These are phyloP conservation scores for Cosmia pyralina DNA, from an alignment of 2,888 invertebrate species.

Conservation along the genomic window DNA sequence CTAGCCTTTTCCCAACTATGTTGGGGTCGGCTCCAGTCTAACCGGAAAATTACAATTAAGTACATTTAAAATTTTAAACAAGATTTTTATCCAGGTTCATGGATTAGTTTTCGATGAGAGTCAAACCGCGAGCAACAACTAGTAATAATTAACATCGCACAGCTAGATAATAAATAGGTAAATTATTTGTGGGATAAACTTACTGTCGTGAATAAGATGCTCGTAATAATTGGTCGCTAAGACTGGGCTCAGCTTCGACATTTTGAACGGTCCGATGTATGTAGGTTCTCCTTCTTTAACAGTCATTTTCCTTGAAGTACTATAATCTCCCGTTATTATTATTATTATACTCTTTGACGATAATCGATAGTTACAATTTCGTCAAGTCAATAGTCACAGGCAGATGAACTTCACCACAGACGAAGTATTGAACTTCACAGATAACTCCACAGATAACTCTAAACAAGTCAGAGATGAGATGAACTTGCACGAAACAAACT, in stretches of 20 bases:
- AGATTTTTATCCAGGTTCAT: background rate
- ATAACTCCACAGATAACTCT: no score
- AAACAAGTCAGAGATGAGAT: no score
- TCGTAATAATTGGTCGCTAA: constrained; percentile 26
- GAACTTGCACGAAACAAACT: no score
- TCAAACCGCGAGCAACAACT: background rate
- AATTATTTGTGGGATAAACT: constrained; percentile 4
- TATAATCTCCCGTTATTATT: no score
- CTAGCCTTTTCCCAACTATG: no score
- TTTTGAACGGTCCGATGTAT: background rate
- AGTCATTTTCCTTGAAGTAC: constrained; percentile 28
- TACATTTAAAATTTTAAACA: background rate
- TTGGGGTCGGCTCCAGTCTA: no score
- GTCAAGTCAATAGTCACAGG: no score
- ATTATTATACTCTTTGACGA: no score
- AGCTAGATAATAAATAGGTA: background rate
- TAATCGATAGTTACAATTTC: no score
- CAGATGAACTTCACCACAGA: no score
- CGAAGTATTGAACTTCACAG: no score
- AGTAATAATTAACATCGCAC: background rate
- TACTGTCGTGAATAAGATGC: constrained; percentile 40
- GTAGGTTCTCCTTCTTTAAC: constrained; percentile 37
- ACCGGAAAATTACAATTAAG: background rate
- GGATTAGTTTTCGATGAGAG: background rate
- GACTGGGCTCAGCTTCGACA: constrained; percentile 25